These are phyloP conservation scores for Antheraea assamensis DNA, from an alignment of 2,888 invertebrate species.

Conservation along the genomic window DNA sequence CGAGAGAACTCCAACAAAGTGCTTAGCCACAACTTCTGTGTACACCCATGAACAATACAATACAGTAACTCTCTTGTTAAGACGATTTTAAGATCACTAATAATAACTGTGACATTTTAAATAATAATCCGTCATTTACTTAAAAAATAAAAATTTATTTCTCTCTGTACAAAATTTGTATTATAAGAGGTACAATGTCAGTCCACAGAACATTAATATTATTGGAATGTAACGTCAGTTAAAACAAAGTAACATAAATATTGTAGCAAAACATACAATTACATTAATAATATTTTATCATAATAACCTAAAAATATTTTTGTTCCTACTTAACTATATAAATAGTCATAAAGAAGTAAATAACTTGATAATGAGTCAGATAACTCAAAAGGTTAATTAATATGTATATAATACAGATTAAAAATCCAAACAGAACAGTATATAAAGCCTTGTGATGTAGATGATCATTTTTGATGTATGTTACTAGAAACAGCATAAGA, in stretches of 20 bases:
- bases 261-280: constrained; percentile 16
- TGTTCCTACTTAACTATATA: background rate
- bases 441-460: background rate
- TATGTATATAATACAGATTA: background rate
- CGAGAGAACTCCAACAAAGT: too few relatives aligned
- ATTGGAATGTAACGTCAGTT: background rate
- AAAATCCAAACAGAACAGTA: background rate
- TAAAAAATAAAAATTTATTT: background rate
- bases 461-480: background rate
- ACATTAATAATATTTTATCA: background rate
- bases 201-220: background rate
- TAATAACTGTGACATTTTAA: background rate
- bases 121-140: background rate
- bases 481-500: background rate
- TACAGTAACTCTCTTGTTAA: too few relatives aligned
- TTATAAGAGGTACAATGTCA: background rate
- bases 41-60: too few relatives aligned
- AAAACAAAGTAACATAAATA: background rate
- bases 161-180: background rate
- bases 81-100: too few relatives aligned
- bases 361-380: background rate
- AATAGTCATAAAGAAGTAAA: background rate
- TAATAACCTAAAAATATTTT: background rate
- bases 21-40: too few relatives aligned
- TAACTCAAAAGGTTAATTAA: background rate